phyloP scores from a whole-genome alignment of 2,113 vertebrate genomes.

The rabbit (Oryctolagus cuniculus) region mOryCun1.1 NC_091440.1:33992501-33993000 shows the following conservation, averaged over 20 bases:
- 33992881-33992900: not conserved
- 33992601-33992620: slow-evolving; percentile 37
- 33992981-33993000: not conserved
- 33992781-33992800: not conserved
- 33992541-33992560: slow-evolving; percentile 55
- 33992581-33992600: slow-evolving; percentile 47
- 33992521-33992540: slow-evolving; percentile 57
- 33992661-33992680: slow-evolving; percentile 41
- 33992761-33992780: not conserved
- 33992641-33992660: slow-evolving; percentile 46
- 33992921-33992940: not conserved
- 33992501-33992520: slow-evolving; percentile 56
- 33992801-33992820: not conserved
- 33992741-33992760: not conserved
- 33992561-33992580: slow-evolving; percentile 57
- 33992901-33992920: not conserved
- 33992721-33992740: slow-evolving; percentile 42
- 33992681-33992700: slow-evolving; percentile 56
- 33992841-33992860: not conserved
- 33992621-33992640: slow-evolving; percentile 1
- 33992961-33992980: not conserved
- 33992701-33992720: not conserved
- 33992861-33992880: too few relatives aligned
- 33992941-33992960: not conserved
- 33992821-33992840: not conserved